phyloP scores from a whole-genome alignment of 2,797 vertebrate genomes.

The Gastrophryne carolinensis region DNA sequence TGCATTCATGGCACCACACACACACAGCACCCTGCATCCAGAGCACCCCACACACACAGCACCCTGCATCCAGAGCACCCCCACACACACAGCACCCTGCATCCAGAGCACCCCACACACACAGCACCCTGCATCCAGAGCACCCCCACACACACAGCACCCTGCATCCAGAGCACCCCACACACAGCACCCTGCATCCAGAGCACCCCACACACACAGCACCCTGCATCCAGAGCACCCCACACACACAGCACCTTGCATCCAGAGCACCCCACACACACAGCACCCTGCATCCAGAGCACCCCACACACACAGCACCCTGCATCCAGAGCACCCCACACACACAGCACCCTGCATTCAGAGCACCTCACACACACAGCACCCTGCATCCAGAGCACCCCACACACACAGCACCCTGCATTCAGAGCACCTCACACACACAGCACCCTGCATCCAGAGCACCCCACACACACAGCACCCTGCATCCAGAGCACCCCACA shows the following conservation, averaged over 20 bases:
- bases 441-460: constrained; percentile 22
- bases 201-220: too few species aligned
- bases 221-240: neutral
- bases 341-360: too few species aligned
- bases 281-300: constrained; percentile 22
- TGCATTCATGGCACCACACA: neutral
- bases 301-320: too few species aligned
- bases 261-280: too few species aligned
- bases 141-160: too few species aligned
- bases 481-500: neutral
- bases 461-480: too few species aligned
- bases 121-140: constrained; percentile 24
- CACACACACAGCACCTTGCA: neutral
- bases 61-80: too few species aligned
- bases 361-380: too few species aligned
- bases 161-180: neutral
- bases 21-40: neutral
- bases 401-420: neutral
- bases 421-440: too few species aligned
- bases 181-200: too few species aligned
- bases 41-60: neutral
- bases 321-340: neutral
- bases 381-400: neutral
- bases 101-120: neutral
- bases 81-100: neutral